phyloP scores from a whole-genome alignment of 2,888 invertebrate genomes.

The Drosophila hawaiiensis region DNA sequence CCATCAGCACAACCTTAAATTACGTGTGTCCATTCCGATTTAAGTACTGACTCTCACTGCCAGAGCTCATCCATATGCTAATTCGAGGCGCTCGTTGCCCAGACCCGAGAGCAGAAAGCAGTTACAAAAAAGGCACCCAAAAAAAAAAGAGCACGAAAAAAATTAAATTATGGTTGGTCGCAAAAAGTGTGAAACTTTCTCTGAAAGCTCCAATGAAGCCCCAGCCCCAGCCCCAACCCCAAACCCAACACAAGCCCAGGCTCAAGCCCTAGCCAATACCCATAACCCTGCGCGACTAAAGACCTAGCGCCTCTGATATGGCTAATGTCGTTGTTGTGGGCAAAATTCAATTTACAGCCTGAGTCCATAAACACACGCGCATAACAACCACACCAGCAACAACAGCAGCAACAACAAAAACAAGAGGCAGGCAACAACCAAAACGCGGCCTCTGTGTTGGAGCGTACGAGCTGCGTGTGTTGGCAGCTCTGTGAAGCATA shows the following conservation, averaged over 20 bases:
- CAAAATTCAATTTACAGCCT: constrained; percentile 79
- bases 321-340: constrained; percentile 77
- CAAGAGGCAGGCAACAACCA: constrained; percentile 35
- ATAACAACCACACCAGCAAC: constrained; percentile 27
- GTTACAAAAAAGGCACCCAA: background rate
- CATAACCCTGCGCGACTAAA: constrained; percentile 20
- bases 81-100: constrained; percentile 45
- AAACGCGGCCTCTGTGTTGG: constrained; percentile 51
- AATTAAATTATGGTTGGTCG: background rate
- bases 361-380: constrained; percentile 69
- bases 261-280: constrained; percentile 21
- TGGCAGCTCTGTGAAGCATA: constrained; percentile 74
- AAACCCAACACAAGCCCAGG: background rate
- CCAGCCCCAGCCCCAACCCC: constrained; percentile 1
- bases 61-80: constrained; percentile 59
- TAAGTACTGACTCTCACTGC: constrained; percentile 9
- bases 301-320: constrained; percentile 55
- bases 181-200: constrained; percentile 36
- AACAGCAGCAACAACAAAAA: constrained; percentile 14
- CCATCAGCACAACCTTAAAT: background rate
- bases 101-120: constrained; percentile 13
- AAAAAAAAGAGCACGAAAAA: background rate
- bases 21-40: constrained; percentile 31
- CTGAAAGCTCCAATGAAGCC: constrained; percentile 4
- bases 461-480: constrained; percentile 54